Evolutionary conservation across 2,113 vertebrate species (phyloP).

Genomic region (Ctenodactylus gundi): DNA sequence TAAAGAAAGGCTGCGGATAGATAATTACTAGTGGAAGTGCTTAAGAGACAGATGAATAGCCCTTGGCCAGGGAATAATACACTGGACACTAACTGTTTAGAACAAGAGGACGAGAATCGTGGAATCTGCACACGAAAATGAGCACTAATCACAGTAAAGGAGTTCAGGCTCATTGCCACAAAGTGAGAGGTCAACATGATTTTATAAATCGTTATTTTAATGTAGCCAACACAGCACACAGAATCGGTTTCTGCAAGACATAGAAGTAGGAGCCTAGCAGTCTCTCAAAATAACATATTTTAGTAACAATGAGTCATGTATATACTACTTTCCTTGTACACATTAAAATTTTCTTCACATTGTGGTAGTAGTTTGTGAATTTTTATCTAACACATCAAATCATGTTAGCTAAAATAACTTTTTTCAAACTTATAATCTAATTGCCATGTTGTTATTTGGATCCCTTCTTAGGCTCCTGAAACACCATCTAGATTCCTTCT

Average conservation of each 20-base stretch:
- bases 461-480: constrained; percentile 6
- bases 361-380: neutral
- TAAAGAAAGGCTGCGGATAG: neutral
- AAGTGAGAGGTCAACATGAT: neutral
- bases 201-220: neutral
- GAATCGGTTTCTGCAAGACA: neutral
- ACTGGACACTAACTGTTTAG: neutral
- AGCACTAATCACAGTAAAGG: neutral
- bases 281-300: neutral
- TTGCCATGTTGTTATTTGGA: neutral
- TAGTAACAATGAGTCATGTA: neutral
- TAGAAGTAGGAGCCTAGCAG: neutral
- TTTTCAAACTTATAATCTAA: constrained; percentile 30
- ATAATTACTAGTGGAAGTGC: neutral
- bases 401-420: neutral
- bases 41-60: neutral
- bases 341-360: neutral
- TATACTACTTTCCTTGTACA: neutral
- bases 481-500: neutral
- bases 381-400: constrained; percentile 21
- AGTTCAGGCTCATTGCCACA: neutral
- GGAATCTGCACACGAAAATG: neutral
- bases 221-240: neutral
- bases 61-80: neutral
- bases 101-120: neutral